phyloP scores from a whole-genome alignment of 2,797 vertebrate species.

The Neomorphus geoffroyi region DNA sequence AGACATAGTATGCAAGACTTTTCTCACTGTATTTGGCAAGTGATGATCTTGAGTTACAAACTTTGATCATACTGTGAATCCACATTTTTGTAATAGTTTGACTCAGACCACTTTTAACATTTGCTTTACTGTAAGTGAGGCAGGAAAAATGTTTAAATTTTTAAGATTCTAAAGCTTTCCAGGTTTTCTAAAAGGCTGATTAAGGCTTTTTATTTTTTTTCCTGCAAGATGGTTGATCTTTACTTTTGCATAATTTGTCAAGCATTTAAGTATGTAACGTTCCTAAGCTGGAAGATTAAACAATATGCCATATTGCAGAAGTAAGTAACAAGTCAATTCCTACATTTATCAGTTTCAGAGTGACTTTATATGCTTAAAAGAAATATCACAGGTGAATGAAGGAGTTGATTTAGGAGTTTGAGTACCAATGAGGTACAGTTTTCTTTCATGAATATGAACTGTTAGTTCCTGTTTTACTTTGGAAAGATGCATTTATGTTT shows the following conservation, averaged over 20 bases:
- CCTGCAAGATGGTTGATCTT: not conserved
- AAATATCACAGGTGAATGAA: not conserved
- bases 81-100: not conserved
- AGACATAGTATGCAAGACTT: not conserved
- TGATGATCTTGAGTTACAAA: not conserved
- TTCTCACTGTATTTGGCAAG: not conserved
- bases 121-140: not conserved
- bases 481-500: constrained; percentile 1
- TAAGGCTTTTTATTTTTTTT: not conserved
- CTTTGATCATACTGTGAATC: not conserved
- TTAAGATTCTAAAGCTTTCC: not conserved
- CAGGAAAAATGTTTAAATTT: not conserved
- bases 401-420: not conserved
- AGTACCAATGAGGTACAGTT: not conserved
- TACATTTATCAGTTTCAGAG: not conserved
- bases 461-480: not conserved
- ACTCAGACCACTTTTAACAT: not conserved
- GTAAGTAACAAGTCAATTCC: not conserved
- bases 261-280: not conserved
- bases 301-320: not conserved
- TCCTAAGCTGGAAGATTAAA: not conserved
- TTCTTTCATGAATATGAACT: not conserved
- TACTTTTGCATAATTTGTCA: constrained; percentile 21
- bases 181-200: not conserved
- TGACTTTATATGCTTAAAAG: not conserved